These are phyloP conservation scores for Cygnus atratus DNA, from an alignment of 2,113 vertebrate species.

Conservation along the genomic window DNA sequence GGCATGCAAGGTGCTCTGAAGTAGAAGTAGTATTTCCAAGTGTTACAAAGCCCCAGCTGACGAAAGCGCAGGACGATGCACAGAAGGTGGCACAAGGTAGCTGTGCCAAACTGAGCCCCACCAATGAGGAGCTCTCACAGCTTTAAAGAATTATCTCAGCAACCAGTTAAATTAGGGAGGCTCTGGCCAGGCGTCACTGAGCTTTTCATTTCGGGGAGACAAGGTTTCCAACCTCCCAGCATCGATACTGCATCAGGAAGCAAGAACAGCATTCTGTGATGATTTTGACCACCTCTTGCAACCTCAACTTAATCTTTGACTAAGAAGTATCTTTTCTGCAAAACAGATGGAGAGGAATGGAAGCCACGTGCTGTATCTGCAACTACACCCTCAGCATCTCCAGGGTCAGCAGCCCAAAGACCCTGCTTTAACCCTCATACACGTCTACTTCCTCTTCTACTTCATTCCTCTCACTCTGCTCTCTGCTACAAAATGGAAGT, in stretches of 20 bases:
- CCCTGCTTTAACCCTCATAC: neutral
- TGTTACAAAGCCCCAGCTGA: rapidly evolving
- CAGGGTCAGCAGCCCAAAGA: too few relatives aligned
- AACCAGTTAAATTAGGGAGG: neutral
- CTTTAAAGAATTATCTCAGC: neutral
- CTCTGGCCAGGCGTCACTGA: neutral
- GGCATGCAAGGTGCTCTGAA: neutral
- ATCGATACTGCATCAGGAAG: neutral
- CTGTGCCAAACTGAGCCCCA: neutral
- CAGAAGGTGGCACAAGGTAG: neutral
- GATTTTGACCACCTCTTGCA: neutral
- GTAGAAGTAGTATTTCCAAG: neutral
- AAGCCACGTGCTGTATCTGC: neutral
- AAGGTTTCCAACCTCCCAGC: neutral
- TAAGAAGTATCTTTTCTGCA: neutral
- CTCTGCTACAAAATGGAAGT: neutral
- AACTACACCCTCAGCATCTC: neutral
- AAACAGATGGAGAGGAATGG: neutral
- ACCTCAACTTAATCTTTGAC: neutral
- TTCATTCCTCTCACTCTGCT: neutral
- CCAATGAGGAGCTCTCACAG: neutral
- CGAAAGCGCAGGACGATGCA: neutral
- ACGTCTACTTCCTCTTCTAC: neutral
- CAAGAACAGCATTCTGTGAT: neutral
- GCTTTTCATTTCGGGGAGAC: too few relatives aligned